A percentile compares a stretch with the other conserved stretches of the same genome.
These are phyloP conservation scores for Calidris pugnax DNA, from an alignment of 2,113 vertebrate species.

Conservation along the genomic window DNA sequence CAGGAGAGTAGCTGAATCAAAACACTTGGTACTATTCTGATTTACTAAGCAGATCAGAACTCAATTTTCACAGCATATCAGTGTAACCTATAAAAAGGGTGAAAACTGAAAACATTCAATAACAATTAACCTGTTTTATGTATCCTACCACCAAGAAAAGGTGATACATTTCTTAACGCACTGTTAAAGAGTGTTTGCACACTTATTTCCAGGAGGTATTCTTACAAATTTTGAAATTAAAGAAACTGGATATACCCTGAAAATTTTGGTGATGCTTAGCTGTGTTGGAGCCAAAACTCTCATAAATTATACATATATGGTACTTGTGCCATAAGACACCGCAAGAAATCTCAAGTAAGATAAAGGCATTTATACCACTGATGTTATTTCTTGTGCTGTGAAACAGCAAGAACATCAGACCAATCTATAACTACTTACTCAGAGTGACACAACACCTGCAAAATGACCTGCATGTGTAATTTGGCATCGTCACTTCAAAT, in stretches of 20 bases:
- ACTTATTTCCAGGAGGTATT: background rate
- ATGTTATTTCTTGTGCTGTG: background rate
- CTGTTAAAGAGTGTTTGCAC: background rate
- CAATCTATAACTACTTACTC: background rate
- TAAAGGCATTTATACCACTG: background rate
- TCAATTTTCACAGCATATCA: background rate
- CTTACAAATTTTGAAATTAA: background rate
- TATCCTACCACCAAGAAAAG: background rate
- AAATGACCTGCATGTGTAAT: background rate
- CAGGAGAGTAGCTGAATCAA: background rate
- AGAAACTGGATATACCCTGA: background rate
- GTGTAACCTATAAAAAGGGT: background rate
- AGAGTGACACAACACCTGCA: background rate
- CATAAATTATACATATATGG: background rate
- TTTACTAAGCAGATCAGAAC: background rate
- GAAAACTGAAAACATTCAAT: background rate
- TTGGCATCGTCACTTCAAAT: background rate
- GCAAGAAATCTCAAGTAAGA: background rate
- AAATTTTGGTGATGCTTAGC: background rate
- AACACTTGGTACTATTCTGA: background rate
- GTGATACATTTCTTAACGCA: background rate
- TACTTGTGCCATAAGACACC: background rate
- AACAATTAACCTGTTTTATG: background rate
- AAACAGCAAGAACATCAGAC: background rate
- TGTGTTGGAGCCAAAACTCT: constrained; percentile 11